Percentiles rank a stretch among this genome's conserved stretches.
These are phyloP conservation scores for Limanda limanda DNA, from an alignment of 2,113 vertebrate species.

Conservation along the genomic window DNA sequence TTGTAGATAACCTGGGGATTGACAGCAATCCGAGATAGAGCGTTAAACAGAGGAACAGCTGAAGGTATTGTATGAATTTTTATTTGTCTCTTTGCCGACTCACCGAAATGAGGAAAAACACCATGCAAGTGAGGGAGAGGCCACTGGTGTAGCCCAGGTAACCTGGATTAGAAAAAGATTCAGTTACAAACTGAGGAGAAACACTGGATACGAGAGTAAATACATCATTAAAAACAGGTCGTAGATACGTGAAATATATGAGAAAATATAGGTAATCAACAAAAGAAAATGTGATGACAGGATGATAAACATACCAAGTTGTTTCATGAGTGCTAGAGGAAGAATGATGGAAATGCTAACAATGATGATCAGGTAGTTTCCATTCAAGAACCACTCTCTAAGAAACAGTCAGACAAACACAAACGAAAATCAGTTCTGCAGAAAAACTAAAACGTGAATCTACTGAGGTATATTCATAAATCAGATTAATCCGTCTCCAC, in stretches of 20 bases:
- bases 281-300: conserved; percentile 23
- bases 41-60: neutral
- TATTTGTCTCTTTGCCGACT: conserved; percentile 65
- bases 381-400: conserved; percentile 88
- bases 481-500: conserved; percentile 1
- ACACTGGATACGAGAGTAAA: neutral
- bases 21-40: neutral
- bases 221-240: neutral
- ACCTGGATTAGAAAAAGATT: conserved; percentile 71
- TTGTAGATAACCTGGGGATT: conserved; percentile 87
- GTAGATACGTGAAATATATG: conserved; percentile 15
- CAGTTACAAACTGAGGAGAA: neutral
- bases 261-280: neutral
- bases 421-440: conserved; percentile 42
- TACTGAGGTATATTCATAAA: neutral
- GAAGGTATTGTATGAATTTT: neutral
- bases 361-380: conserved; percentile 87
- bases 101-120: conserved; percentile 90
- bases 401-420: conserved; percentile 52
- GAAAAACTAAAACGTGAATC: neutral
- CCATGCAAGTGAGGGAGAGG: conserved; percentile 90
- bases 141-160: conserved; percentile 92
- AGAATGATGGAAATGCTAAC: conserved; percentile 86
- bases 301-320: conserved; percentile 85
- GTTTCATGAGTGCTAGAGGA: conserved; percentile 89